phyloP scores from a whole-genome alignment of 53 echinoderm and acorn worm genomes.

The Crossaster papposus region DNA sequence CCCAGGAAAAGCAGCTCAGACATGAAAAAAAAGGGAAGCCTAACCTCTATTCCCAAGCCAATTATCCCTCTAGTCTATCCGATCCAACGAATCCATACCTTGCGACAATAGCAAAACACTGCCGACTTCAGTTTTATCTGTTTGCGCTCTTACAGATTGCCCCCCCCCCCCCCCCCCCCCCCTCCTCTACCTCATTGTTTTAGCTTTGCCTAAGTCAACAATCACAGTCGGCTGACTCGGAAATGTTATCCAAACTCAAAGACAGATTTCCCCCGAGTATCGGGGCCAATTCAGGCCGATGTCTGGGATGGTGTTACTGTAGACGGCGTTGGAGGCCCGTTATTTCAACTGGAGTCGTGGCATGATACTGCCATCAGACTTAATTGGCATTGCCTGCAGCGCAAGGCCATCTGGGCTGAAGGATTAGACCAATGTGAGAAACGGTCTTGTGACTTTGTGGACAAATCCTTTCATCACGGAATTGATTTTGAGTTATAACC shows the following conservation, averaged over 20 bases:
- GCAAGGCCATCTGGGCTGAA: not conserved
- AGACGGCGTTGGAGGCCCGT: not conserved
- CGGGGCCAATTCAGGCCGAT: not conserved
- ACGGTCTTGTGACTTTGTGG: not conserved
- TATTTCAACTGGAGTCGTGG: not conserved
- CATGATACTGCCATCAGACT: not conserved
- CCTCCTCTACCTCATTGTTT: not conserved
- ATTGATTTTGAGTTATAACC: too few species aligned
- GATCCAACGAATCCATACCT: not conserved
- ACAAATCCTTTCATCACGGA: not conserved
- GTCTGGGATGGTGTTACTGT: constrained; percentile 9
- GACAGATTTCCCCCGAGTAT: constrained; percentile 39
- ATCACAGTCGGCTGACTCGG: not conserved
- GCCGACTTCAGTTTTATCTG: constrained; percentile 9
- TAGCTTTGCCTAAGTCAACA: not conserved
- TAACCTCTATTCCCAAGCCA: not conserved
- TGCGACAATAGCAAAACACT: constrained; percentile 34
- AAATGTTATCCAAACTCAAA: not conserved
- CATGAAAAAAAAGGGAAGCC: not conserved
- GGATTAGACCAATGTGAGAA: constrained; percentile 5
- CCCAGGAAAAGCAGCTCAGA: too few species aligned
- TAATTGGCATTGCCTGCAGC: not conserved
- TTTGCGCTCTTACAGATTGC: too few species aligned
- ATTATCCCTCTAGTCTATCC: constrained; percentile 13
- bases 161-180: too few species aligned